Conservation (phyloP, 53 echinoderm and acorn worm species). For the Henricia sp. region DNA sequence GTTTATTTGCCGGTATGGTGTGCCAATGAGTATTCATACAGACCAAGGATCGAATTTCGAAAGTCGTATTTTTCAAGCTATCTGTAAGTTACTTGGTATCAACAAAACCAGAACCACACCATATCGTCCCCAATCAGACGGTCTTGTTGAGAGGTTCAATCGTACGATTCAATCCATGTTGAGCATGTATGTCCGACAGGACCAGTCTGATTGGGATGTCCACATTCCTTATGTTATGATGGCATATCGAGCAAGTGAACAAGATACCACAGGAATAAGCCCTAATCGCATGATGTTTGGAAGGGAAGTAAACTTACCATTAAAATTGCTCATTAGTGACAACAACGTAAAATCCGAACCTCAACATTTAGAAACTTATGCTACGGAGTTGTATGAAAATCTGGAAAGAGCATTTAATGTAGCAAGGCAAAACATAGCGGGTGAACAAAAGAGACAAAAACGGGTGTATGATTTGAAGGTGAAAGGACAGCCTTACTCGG, state of each 20-base stretch:
- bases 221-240: slow-evolving; percentile 45
- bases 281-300: slow-evolving; percentile 54
- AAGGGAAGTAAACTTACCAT: too few species aligned
- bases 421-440: neutral
- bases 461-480: neutral
- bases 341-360: too few species aligned
- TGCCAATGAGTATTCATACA: slow-evolving; percentile 28
- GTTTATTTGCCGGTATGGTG: too few species aligned
- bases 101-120: slow-evolving; percentile 51
- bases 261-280: slow-evolving; percentile 44
- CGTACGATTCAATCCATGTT: slow-evolving; percentile 45
- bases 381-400: neutral
- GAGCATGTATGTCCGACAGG: slow-evolving; percentile 21
- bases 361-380: too few species aligned
- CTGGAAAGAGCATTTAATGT: neutral
- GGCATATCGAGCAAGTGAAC: slow-evolving; percentile 42
- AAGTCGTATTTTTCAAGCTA: slow-evolving; percentile 6
- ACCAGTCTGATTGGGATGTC: slow-evolving; percentile 50
- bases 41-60: slow-evolving; percentile 62
- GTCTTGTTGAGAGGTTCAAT: slow-evolving; percentile 36
- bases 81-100: slow-evolving; percentile 39
- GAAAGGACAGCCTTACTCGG: neutral
- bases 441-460: slow-evolving; percentile 5
- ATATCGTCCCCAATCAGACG: slow-evolving; percentile 38
- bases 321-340: too few species aligned